phyloP scores from a whole-genome alignment of 2,797 vertebrate species.

The Neosalanx taihuensis region DNA sequence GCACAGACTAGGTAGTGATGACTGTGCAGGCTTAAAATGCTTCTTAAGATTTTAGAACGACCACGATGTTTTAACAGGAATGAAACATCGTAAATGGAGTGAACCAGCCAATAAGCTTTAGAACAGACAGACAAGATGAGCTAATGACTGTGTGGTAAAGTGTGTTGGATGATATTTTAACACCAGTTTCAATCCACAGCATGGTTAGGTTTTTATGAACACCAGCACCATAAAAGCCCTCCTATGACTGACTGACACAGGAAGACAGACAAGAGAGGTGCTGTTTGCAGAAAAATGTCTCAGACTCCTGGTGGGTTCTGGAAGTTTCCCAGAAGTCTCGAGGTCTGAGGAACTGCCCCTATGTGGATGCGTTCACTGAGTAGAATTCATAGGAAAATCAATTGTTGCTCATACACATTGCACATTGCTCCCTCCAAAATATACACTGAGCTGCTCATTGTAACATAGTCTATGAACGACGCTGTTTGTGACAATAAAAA shows the following conservation, averaged over 20 bases:
- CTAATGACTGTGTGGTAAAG: conserved; percentile 27
- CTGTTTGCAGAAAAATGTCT: conserved; percentile 2
- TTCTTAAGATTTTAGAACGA: conserved; percentile 24
- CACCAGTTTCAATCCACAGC: conserved; percentile 12
- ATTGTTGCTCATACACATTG: conserved; percentile 49
- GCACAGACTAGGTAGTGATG: conserved; percentile 21
- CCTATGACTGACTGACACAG: not conserved
- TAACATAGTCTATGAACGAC: conserved; percentile 49
- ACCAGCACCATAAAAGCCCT: not conserved
- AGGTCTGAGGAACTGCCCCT: conserved; percentile 45
- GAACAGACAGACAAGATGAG: conserved; percentile 16
- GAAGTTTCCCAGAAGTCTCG: conserved; percentile 42
- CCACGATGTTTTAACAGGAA: conserved; percentile 14
- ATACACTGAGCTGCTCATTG: conserved; percentile 48
- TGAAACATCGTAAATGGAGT: conserved; percentile 20
- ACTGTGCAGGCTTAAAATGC: conserved; percentile 28
- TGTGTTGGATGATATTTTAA: conserved; percentile 7
- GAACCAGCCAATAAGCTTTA: conserved; percentile 20
- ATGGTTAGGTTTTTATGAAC: not conserved
- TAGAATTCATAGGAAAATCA: conserved; percentile 59
- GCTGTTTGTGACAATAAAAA: conserved; percentile 19
- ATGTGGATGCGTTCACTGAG: conserved; percentile 21
- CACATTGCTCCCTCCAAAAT: conserved; percentile 51
- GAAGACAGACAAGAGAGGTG: conserved; percentile 14
- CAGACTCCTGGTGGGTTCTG: conserved; percentile 41